phyloP scores from a whole-genome alignment of 2,797 vertebrate genomes.

The Sardinella longiceps region DNA sequence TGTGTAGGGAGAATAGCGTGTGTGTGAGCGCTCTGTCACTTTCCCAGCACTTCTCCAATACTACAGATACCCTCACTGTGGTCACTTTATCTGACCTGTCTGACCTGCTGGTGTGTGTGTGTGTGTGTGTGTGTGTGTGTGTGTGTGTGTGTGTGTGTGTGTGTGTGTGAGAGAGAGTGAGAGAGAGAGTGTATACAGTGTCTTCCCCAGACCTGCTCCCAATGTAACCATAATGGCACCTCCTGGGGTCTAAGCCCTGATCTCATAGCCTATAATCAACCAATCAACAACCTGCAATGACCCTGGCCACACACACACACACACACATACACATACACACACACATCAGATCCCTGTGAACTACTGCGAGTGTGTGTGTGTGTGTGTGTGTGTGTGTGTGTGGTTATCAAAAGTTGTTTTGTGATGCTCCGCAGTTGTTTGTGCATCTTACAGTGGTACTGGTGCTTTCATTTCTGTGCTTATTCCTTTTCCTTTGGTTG shows the following conservation, averaged over 20 bases:
- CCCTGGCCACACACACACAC: no score
- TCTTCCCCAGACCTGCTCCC: no score
- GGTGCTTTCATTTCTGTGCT: not conserved
- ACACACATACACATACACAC: no score
- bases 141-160: no score
- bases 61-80: not conserved
- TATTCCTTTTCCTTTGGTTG: not conserved
- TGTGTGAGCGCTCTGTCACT: not conserved
- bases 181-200: not conserved
- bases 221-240: no score
- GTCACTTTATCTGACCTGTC: not conserved
- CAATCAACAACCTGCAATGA: no score
- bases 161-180: no score
- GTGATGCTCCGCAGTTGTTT: not conserved
- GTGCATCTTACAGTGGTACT: not conserved
- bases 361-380: no score
- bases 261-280: no score
- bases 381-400: not conserved
- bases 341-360: no score
- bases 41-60: not conserved
- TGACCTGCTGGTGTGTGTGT: not conserved
- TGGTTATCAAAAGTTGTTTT: not conserved
- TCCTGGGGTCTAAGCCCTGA: no score
- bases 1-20: no score
- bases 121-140: constrained; percentile 1